Percentiles rank a stretch among this genome's conserved stretches.
Conservation (phyloP, 2,797 vertebrate species). For the Threskiornis aethiopicus region DNA sequence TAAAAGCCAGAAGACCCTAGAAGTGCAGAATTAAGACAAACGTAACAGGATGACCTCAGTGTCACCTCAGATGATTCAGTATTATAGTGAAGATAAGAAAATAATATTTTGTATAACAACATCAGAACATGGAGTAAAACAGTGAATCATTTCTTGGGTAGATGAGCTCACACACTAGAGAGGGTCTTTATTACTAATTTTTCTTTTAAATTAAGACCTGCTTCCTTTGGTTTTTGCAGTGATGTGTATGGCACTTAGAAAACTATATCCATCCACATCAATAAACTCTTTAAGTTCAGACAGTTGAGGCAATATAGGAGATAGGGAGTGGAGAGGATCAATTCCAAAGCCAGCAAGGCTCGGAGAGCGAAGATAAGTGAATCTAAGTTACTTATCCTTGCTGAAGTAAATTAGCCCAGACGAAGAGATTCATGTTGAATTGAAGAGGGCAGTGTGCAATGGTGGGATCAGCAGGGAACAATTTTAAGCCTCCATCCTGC, state of each 20-base stretch:
- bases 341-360: background rate
- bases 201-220: background rate
- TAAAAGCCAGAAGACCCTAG: background rate
- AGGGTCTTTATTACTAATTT: background rate
- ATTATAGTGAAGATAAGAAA: background rate
- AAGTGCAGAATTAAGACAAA: constrained; percentile 9
- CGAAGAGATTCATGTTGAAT: background rate
- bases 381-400: background rate
- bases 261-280: background rate
- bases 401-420: constrained; percentile 11
- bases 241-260: background rate
- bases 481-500: constrained; percentile 26
- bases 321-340: background rate
- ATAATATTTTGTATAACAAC: background rate
- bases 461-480: background rate
- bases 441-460: background rate
- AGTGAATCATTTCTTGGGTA: background rate
- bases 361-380: background rate
- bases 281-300: background rate
- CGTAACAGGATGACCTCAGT: background rate
- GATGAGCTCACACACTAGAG: background rate
- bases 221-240: background rate
- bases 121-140: background rate
- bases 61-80: background rate
- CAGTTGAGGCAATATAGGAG: background rate